Percentiles rank a stretch among this genome's conserved stretches.
Evolutionary conservation across 2,113 vertebrate genomes (phyloP).

Genomic region (Phoenicopterus ruber): DNA sequence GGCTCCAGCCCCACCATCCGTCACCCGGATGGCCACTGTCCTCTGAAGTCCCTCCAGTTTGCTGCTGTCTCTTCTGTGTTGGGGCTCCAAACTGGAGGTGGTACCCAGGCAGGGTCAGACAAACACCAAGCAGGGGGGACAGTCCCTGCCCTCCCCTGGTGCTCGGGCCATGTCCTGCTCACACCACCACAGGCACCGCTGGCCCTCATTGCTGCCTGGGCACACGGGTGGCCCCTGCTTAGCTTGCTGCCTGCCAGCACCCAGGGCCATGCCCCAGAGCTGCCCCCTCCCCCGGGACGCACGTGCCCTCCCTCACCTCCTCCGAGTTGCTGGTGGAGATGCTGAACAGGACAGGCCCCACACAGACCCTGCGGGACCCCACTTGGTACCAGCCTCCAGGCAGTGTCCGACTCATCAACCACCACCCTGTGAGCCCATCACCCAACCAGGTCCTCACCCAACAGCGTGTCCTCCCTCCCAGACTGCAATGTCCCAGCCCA

Average conservation of each 20-base stretch:
- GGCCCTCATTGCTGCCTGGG: rapidly evolving
- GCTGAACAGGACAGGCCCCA: background rate
- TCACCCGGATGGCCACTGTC: background rate
- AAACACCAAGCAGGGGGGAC: background rate
- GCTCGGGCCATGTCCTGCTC: rapidly evolving
- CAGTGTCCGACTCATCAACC: background rate
- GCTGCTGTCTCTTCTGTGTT: background rate
- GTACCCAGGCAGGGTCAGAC: background rate
- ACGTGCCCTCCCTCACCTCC: background rate
- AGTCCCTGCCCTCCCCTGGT: background rate
- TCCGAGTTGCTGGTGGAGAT: background rate
- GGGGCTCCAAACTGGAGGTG: background rate
- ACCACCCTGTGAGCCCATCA: background rate
- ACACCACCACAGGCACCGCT: rapidly evolving
- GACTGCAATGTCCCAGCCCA: background rate
- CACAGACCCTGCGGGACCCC: background rate
- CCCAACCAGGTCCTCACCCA: background rate
- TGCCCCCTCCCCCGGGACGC: background rate
- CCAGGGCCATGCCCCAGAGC: too few species aligned
- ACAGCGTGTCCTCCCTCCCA: background rate
- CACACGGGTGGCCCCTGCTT: background rate
- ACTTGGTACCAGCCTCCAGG: background rate
- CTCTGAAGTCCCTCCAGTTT: background rate
- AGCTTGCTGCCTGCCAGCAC: background rate
- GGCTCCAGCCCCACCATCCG: background rate